phyloP scores from a whole-genome alignment of 2,888 invertebrate species.

The Diarsia dahlii region DNA sequence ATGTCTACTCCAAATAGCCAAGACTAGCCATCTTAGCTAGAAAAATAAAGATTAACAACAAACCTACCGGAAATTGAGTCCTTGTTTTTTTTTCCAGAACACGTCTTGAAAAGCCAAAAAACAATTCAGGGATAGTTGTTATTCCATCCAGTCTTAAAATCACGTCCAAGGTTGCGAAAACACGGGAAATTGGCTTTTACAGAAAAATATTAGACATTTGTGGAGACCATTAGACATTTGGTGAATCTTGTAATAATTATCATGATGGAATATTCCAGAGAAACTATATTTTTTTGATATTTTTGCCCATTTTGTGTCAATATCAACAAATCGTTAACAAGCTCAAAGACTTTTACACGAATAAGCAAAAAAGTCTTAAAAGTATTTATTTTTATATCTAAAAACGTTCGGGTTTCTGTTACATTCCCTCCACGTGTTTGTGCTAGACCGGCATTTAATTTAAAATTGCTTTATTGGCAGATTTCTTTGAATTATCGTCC shows the following conservation, averaged over 20 bases:
- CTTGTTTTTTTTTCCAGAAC: background rate
- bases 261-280: background rate
- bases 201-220: background rate
- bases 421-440: background rate
- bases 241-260: background rate
- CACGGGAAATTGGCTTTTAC: constrained; percentile 32
- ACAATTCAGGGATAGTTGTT: constrained; percentile 21
- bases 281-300: background rate
- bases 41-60: constrained; percentile 26
- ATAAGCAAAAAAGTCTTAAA: background rate
- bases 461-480: background rate
- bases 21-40: background rate
- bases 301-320: background rate
- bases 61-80: constrained; percentile 33
- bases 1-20: background rate
- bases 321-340: background rate
- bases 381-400: background rate
- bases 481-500: background rate
- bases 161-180: background rate
- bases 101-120: constrained; percentile 5
- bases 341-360: background rate
- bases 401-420: background rate
- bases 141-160: constrained; percentile 1
- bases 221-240: too few relatives aligned
- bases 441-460: background rate